phyloP scores from a whole-genome alignment of 1,140 invertebrate genomes.

The Prorops nasuta region DNA sequence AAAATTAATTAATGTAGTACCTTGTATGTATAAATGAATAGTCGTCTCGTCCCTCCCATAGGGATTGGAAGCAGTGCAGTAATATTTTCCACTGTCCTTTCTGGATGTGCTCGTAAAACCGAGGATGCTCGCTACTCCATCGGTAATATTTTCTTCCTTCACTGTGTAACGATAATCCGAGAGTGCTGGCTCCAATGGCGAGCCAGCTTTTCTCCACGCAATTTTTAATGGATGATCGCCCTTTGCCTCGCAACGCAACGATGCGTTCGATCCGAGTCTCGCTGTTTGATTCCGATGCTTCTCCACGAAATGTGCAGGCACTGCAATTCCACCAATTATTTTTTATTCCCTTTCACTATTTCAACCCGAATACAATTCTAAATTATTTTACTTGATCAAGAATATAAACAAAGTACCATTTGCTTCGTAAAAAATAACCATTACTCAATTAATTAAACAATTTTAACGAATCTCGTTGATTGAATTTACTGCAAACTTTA shows the following conservation, averaged over 20 bases:
- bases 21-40: constrained; percentile 89
- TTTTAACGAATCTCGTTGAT: no score
- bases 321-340: no score
- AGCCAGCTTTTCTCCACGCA: constrained; percentile 66
- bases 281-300: constrained; percentile 65
- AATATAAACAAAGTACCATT: no score
- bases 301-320: constrained; percentile 75
- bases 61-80: constrained; percentile 83
- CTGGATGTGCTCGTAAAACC: constrained; percentile 79
- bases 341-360: no score
- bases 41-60: constrained; percentile 90
- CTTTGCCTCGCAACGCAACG: constrained; percentile 81
- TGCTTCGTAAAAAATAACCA: no score
- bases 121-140: constrained; percentile 80
- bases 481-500: no score
- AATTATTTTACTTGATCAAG: no score
- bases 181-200: constrained; percentile 43
- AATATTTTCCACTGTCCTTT: constrained; percentile 85
- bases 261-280: constrained; percentile 68
- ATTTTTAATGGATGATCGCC: constrained; percentile 88
- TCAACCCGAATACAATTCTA: no score
- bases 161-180: constrained; percentile 53
- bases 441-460: no score
- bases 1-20: no score
- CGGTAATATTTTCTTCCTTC: constrained; percentile 50